Conservation (phyloP, 2,113 vertebrate genomes). For the Orthochromis malagaraziensis region DNA sequence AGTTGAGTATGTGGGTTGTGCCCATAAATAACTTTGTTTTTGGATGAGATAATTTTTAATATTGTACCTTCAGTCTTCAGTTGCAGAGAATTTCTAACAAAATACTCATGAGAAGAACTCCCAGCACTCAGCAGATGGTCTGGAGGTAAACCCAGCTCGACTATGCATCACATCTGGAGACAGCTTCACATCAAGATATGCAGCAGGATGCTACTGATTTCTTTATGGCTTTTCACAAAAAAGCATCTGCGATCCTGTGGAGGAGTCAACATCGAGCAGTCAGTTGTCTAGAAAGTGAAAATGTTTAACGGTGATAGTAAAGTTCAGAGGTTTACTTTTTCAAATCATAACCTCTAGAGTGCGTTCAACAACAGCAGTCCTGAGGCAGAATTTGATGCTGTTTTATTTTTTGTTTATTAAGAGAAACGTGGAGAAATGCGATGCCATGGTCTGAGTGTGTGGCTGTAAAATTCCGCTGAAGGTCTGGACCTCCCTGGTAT, state of each 20-base stretch:
- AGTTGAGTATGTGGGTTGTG: too few species aligned
- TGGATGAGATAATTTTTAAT: background rate
- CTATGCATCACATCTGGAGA: background rate
- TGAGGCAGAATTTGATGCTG: background rate
- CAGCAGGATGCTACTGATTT: background rate
- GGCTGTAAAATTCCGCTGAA: background rate
- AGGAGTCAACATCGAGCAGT: background rate
- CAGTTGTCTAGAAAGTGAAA: background rate
- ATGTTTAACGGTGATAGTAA: background rate
- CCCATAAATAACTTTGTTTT: background rate
- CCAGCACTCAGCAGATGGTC: background rate
- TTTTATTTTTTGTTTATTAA: background rate
- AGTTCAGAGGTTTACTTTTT: background rate
- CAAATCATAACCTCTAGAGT: background rate
- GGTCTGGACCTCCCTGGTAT: background rate
- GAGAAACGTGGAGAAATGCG: fast-evolving
- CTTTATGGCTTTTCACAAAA: background rate
- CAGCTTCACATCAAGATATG: background rate
- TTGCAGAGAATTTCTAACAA: background rate
- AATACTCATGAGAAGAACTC: background rate
- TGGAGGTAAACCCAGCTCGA: background rate
- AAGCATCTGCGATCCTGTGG: background rate
- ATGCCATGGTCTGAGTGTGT: background rate
- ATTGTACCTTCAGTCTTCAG: background rate
- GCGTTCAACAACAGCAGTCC: background rate